phyloP scores from a whole-genome alignment of 2,797 vertebrate genomes.

The Scolopax bukidnonensis region DNA sequence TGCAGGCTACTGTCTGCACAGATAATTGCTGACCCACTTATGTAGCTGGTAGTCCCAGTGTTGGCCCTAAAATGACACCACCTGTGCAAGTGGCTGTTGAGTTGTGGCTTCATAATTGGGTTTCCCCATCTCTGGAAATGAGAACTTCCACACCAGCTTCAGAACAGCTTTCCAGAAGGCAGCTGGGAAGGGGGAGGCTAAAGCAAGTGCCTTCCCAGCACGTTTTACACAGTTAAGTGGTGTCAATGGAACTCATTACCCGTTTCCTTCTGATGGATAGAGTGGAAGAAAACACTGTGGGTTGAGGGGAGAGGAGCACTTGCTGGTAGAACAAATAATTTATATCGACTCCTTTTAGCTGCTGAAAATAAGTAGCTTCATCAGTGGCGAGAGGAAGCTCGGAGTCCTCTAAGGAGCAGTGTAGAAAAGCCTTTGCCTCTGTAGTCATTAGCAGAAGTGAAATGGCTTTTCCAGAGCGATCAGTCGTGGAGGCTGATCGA shows the following conservation, averaged over 20 bases:
- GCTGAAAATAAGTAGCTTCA: not conserved
- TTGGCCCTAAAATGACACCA: not conserved
- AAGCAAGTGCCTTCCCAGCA: not conserved
- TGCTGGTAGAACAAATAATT: not conserved
- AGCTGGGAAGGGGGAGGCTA: not conserved
- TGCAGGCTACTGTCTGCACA: not conserved
- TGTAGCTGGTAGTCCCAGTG: not conserved
- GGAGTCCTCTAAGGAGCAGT: not conserved
- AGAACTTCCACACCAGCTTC: not conserved
- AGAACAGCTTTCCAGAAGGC: not conserved
- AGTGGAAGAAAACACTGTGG: rapidly evolving
- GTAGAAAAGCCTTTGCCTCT: not conserved
- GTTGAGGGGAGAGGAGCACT: not conserved
- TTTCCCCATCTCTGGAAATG: not conserved
- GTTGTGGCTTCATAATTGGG: not conserved
- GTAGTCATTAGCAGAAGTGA: not conserved
- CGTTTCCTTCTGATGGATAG: not conserved
- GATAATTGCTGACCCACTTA: not conserved
- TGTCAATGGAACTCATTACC: not conserved
- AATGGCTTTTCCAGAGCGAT: not conserved
- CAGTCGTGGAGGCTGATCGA: rapidly evolving
- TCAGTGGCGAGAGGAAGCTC: not conserved
- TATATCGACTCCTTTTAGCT: not conserved
- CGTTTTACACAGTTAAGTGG: not conserved
- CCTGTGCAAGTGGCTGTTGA: not conserved